Conservation (phyloP, 2,113 vertebrate species). For the Pseudorectes ferrugineus region DNA sequence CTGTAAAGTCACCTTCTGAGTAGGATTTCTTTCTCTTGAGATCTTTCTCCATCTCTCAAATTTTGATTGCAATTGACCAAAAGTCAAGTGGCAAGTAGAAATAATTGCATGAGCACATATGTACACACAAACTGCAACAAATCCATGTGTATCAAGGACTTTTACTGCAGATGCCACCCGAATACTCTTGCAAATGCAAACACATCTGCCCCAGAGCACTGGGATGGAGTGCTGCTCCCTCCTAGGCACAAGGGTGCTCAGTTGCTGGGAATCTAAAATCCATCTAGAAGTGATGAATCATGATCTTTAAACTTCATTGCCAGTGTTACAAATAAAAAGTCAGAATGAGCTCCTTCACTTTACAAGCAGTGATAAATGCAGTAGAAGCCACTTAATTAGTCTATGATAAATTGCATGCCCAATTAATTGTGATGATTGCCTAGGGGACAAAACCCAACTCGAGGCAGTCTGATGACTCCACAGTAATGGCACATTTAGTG, state of each 20-base stretch:
- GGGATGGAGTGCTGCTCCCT: background rate
- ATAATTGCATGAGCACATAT: rapidly evolving
- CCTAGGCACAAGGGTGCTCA: background rate
- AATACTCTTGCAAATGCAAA: background rate
- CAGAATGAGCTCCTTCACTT: background rate
- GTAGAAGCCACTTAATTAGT: slow-evolving; percentile 49
- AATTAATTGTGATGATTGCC: slow-evolving; percentile 61
- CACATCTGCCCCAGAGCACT: background rate
- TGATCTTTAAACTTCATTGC: background rate
- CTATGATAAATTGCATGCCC: slow-evolving; percentile 43
- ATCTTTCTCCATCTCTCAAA: background rate
- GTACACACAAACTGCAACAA: background rate
- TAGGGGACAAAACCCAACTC: slow-evolving; percentile 3
- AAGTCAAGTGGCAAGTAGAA: background rate
- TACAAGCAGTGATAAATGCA: slow-evolving; percentile 10
- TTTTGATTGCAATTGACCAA: background rate
- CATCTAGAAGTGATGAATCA: background rate
- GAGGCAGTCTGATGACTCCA: background rate
- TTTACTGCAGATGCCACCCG: background rate
- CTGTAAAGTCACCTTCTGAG: background rate
- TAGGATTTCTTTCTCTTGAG: background rate
- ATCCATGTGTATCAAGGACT: background rate
- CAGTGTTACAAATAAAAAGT: background rate
- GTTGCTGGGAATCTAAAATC: background rate
- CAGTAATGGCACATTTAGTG: background rate